Conservation (phyloP, 1,140 invertebrate species). For the Metopolophium dirhodum region DNA sequence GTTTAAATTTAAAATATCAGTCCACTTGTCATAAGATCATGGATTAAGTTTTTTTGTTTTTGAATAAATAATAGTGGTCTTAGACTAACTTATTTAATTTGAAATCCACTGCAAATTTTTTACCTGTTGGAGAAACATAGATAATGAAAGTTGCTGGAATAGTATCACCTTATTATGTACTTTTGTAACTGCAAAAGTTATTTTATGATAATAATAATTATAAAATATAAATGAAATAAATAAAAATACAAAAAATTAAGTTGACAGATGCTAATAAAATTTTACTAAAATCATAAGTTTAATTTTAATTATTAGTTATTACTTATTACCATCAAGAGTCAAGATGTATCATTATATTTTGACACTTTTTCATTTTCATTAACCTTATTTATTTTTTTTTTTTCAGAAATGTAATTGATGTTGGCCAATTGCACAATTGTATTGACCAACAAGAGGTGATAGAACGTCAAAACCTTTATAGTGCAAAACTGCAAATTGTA, state of each 20-base stretch:
- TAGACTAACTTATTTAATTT: no score
- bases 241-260: neutral
- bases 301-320: no score
- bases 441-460: conserved; percentile 81
- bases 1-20: neutral
- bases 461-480: conserved; percentile 76
- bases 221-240: no score
- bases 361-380: neutral
- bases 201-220: no score
- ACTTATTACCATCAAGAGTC: neutral
- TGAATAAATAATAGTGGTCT: neutral
- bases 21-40: neutral
- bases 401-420: conserved; percentile 83
- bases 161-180: neutral
- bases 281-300: neutral
- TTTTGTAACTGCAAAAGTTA: neutral
- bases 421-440: conserved; percentile 75
- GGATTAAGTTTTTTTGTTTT: neutral
- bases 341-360: neutral
- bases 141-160: neutral
- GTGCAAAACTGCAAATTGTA: conserved; percentile 63
- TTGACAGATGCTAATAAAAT: neutral
- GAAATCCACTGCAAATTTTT: neutral
- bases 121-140: neutral
- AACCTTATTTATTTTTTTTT: conserved; percentile 53